Evolutionary conservation across 2,888 invertebrate species (phyloP).

Genomic region (Brachyptera risi): DNA sequence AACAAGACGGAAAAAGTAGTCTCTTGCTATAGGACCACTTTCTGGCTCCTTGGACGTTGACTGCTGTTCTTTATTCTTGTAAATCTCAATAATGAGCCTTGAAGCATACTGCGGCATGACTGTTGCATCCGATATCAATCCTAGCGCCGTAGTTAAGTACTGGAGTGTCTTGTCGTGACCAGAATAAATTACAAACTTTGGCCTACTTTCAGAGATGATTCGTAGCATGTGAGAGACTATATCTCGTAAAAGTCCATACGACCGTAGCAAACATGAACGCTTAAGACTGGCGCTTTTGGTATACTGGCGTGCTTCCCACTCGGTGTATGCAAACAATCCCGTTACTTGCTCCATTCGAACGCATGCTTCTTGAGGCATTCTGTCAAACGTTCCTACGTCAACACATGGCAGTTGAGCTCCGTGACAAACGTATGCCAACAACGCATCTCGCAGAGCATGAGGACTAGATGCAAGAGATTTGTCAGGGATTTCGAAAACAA

Average conservation of each 20-base stretch:
- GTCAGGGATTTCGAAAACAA: constrained; percentile 63
- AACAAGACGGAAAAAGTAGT: constrained; percentile 77
- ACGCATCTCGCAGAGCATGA: constrained; percentile 70
- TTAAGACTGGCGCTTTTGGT: constrained; percentile 58
- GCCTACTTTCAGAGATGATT: constrained; percentile 71
- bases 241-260: constrained; percentile 79
- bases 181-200: constrained; percentile 75
- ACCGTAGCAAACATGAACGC: constrained; percentile 63
- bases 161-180: constrained; percentile 91
- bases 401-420: constrained; percentile 74
- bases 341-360: constrained; percentile 48
- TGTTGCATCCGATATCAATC: constrained; percentile 54
- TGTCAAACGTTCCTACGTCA: constrained; percentile 41
- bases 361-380: constrained; percentile 36
- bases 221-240: constrained; percentile 76
- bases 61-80: constrained; percentile 51
- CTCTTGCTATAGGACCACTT: constrained; percentile 50
- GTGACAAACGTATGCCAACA: constrained; percentile 83
- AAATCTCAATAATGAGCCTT: constrained; percentile 82
- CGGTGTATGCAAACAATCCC: constrained; percentile 74
- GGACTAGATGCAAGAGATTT: constrained; percentile 60
- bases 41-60: constrained; percentile 25
- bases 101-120: constrained; percentile 81
- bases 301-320: constrained; percentile 70
- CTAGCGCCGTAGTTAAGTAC: constrained; percentile 75